Conservation (phyloP, 2,888 invertebrate genomes). For the Ophion ellenae region DNA sequence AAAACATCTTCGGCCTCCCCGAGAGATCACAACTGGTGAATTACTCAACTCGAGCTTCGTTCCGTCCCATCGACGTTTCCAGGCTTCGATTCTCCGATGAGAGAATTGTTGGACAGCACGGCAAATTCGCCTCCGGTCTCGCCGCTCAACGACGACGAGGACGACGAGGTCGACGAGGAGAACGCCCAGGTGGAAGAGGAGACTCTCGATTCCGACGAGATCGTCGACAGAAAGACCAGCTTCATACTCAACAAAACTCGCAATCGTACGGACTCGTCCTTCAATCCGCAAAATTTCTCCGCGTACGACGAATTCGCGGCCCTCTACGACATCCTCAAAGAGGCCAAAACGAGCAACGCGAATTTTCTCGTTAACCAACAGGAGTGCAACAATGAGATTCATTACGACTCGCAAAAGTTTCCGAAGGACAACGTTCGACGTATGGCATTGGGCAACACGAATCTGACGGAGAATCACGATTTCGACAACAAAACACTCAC, state of each 20-base stretch:
- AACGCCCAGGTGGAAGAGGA: slow-evolving; percentile 76
- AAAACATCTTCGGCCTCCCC: background rate
- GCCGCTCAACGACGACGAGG: slow-evolving; percentile 71
- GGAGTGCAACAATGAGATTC: slow-evolving; percentile 84
- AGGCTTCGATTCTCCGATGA: slow-evolving; percentile 77
- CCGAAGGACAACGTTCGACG: slow-evolving; percentile 84
- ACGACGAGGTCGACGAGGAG: slow-evolving; percentile 79
- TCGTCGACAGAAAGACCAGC: slow-evolving; percentile 76
- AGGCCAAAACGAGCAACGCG: slow-evolving; percentile 86
- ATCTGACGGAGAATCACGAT: slow-evolving; percentile 83
- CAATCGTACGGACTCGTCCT: slow-evolving; percentile 69
- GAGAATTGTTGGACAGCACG: slow-evolving; percentile 79
- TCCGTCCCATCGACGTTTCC: background rate
- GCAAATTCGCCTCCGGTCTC: slow-evolving; percentile 78
- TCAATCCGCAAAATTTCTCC: slow-evolving; percentile 42
- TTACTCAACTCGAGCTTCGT: background rate
- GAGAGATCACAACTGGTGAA: background rate
- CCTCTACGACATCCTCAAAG: slow-evolving; percentile 85
- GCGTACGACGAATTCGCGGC: slow-evolving; percentile 71
- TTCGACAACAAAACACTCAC: slow-evolving; percentile 83
- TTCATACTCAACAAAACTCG: slow-evolving; percentile 80
- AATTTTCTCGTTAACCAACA: slow-evolving; percentile 84
- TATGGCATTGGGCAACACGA: slow-evolving; percentile 83
- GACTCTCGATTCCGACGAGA: slow-evolving; percentile 79
- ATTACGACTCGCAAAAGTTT: slow-evolving; percentile 86